phyloP scores from a whole-genome alignment of 1,140 invertebrate species.

The Lordiphosa collinella region DNA sequence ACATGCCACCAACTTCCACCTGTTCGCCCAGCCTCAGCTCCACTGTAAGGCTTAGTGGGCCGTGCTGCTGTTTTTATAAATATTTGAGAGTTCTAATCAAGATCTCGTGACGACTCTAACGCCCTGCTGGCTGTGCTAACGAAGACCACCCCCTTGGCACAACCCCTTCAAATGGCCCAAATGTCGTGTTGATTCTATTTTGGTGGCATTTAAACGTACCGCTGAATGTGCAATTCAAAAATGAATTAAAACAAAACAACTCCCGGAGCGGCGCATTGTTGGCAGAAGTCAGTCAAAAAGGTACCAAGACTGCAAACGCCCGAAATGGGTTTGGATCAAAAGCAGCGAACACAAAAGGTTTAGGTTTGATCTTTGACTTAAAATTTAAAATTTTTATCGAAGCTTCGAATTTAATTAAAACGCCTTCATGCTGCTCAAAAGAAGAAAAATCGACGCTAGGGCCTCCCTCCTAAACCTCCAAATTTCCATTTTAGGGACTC shows the following conservation, averaged over 20 bases:
- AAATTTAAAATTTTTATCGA: no score
- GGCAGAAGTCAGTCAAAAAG: no score
- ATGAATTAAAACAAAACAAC: conserved; percentile 49
- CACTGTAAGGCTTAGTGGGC: conserved; percentile 25
- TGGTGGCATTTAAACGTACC: conserved; percentile 72
- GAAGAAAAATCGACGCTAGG: no score
- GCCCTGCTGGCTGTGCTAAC: neutral
- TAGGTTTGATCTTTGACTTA: no score
- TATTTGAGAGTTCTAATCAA: conserved; percentile 79
- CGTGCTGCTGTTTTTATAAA: conserved; percentile 60
- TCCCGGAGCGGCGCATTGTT: no score
- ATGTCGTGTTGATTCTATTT: conserved; percentile 77
- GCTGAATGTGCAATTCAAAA: conserved; percentile 65
- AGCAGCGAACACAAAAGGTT: no score
- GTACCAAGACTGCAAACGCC: no score
- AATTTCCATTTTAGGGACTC: no score
- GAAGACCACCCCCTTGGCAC: conserved; percentile 1
- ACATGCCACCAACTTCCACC: conserved; percentile 29
- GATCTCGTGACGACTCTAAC: conserved; percentile 45
- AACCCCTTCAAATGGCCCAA: conserved; percentile 42
- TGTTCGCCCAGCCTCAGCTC: conserved; percentile 11
- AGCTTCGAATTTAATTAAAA: no score
- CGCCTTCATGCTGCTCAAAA: no score
- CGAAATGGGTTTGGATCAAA: no score
- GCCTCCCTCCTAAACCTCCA: no score